Base-by-base conservation (phyloP, 1,140 invertebrate species). In the Solen grandis region DNA sequence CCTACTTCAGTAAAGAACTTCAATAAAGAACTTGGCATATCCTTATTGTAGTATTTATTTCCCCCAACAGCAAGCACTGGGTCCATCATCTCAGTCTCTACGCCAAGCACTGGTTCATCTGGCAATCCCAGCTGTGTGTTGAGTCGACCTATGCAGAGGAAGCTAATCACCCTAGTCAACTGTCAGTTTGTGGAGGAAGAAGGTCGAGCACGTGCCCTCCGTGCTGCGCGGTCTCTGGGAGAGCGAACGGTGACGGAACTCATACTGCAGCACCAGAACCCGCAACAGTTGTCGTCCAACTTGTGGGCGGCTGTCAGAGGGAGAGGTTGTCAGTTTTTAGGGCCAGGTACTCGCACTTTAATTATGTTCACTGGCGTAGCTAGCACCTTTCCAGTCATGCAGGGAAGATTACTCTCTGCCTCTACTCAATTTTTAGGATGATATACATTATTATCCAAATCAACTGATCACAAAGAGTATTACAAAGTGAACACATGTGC, bases 271-370 rank as follows among this genome's bases (percentile, higher is more conserved):
- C 97, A 99, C 92, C 96, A 99, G 93, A 98, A 97, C 93, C 96
- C 96, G 35, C 96, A 97, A 87, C 97, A 98, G 89, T 91, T 98
- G 3, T 97, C 97, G 66, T 96, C 97, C 8, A 97, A 98, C 93
- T 93, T 99, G 22, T 99, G 99, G 99, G 97, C 97, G 46, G 98
- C 98, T 59, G 98, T 99, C 3, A 92, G 99, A 76, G 97, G 97
- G 2, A 94, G 98, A 70, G 98, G 99, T 38, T 99, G 99, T 92
- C 99, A 99, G 92, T 99, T 99, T 93, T 94, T 99, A 19, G 99
- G 99, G n/a, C 98, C 98, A 84, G 95, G 95, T 95, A 92, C n/a
- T 33, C 36, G 38, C 19, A 31, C 16, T 35, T 57, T 5, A 10
- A 8, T 8, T 13, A 59, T 59, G 27, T 25, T n/a, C n/a, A n/a